phyloP scores from a whole-genome alignment of 1,140 invertebrate genomes.

The Listronotus bonariensis region DNA sequence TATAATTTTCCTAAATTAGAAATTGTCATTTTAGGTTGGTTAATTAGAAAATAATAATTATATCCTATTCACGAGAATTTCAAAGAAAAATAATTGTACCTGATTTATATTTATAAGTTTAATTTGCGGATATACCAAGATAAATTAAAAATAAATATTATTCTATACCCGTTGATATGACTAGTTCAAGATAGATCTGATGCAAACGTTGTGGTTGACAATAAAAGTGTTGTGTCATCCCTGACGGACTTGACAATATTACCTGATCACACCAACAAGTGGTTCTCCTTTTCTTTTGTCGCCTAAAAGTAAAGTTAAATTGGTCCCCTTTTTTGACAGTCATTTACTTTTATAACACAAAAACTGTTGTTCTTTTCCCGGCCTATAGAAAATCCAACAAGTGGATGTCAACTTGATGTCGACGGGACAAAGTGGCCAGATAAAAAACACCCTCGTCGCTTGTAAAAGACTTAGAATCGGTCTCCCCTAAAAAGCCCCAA shows the following conservation, averaged over 20 bases:
- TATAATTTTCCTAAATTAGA: neutral
- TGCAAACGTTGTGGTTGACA: constrained; percentile 27
- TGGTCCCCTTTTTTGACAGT: constrained; percentile 42
- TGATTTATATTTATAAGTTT: constrained; percentile 11
- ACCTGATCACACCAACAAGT: constrained; percentile 33
- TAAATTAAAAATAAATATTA: constrained; percentile 25
- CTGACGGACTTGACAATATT: constrained; percentile 21
- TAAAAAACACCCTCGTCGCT: constrained; percentile 54
- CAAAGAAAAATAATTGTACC: constrained; percentile 17
- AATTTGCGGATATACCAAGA: constrained; percentile 16
- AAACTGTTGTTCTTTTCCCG: constrained; percentile 46
- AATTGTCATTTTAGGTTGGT: constrained; percentile 13
- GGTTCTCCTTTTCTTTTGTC: constrained; percentile 21
- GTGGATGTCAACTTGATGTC: constrained; percentile 54
- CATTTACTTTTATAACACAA: constrained; percentile 44
- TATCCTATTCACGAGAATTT: constrained; percentile 9
- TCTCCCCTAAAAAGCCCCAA: constrained; percentile 41
- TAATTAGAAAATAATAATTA: constrained; percentile 13
- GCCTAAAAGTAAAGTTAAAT: constrained; percentile 23
- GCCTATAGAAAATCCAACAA: constrained; percentile 51
- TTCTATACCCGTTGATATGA: neutral
- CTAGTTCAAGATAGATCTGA: constrained; percentile 6
- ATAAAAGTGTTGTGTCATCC: constrained; percentile 29
- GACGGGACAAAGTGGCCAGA: constrained; percentile 54
- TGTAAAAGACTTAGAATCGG: constrained; percentile 51